Percentiles rank a stretch among this genome's conserved stretches.
Conservation (phyloP, 2,113 vertebrate genomes). For the Chlorocebus sabaeus region DNA sequence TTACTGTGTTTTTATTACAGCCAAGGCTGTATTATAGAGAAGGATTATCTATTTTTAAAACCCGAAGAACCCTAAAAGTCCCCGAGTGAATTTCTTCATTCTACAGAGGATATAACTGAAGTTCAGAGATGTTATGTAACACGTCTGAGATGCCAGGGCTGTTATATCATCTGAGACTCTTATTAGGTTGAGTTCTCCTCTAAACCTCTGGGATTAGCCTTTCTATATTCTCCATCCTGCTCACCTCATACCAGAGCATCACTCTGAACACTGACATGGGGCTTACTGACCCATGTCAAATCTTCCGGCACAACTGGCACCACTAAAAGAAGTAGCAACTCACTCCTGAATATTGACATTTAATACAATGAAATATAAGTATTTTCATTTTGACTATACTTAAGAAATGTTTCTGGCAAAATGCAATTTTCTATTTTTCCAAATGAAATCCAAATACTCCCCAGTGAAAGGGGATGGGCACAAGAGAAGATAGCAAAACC, state of each 20-base stretch:
- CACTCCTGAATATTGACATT: not conserved
- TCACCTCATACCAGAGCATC: not conserved
- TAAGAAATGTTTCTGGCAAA: not conserved
- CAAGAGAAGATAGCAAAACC: not conserved
- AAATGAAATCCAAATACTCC: not conserved
- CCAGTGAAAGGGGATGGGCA: too few species aligned
- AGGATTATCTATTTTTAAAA: not conserved
- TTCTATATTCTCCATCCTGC: not conserved
- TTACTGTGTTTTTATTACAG: not conserved
- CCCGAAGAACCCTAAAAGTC: not conserved
- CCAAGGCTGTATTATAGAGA: not conserved
- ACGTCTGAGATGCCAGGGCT: not conserved
- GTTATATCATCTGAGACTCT: not conserved
- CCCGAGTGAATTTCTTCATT: not conserved
- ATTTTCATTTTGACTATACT: not conserved
- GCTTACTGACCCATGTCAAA: not conserved
- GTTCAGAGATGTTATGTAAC: not conserved
- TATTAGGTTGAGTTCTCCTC: not conserved
- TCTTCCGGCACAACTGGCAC: accelerated
- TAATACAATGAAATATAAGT: not conserved
- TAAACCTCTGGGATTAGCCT: accelerated
- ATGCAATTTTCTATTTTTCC: not conserved
- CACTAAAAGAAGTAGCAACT: not conserved
- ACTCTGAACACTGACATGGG: too few species aligned
- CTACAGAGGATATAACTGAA: not conserved